Evolutionary conservation across 1,140 invertebrate species (phyloP), one percentile per base, ranked within the genome.

Genomic region (Trichonephila clavipes): DNA sequence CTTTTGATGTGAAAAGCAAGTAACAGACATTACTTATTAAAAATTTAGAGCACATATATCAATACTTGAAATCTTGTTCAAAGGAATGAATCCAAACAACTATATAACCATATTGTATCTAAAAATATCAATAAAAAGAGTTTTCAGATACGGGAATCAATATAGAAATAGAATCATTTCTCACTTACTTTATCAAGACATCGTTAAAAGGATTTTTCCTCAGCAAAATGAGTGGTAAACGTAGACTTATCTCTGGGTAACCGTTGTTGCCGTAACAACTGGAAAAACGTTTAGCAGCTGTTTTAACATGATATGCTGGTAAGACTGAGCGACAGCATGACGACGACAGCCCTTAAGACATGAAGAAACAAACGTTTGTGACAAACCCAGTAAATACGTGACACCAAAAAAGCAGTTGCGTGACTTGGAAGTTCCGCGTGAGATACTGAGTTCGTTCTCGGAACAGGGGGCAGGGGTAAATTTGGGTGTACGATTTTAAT

Each of bases 321-420:
- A 77, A 12, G 72, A 77, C 28, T 3, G 24, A 24, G 24, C 69
- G 44, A 28, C 83, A 59, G 44, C 83, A 85, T 85, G 83, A 85
- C 83, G 83, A 85, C 83, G 58, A 85, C 83, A 85, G 83, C 83
- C 24, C 28, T 85, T 85, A 61, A 85, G 83, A 85, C 83, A 85
- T 61, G 21, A 2, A n/a, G 40, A 85, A 85, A 85, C 58, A 85
- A 51, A 85, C 82, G 82, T 58, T 85, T 61, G 51, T 2, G 51
- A 85, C 83, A 58, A 85, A 59, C 12, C 21, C n/a, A 59, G 58
- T 85, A 85, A 28, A 61, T 85, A 61, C 83, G 83, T 85, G 83
- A 85, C 83, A 85, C 82, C 82, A 40, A 77, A 77, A 77, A 77
- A 28, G 72, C 72, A 40, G 72, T 28, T 77, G 72, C 72, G 72